A percentile compares a stretch with the other conserved stretches of the same genome.
phyloP scores from a whole-genome alignment of 2,888 invertebrate genomes.

The Chrysodeixis includens region DNA sequence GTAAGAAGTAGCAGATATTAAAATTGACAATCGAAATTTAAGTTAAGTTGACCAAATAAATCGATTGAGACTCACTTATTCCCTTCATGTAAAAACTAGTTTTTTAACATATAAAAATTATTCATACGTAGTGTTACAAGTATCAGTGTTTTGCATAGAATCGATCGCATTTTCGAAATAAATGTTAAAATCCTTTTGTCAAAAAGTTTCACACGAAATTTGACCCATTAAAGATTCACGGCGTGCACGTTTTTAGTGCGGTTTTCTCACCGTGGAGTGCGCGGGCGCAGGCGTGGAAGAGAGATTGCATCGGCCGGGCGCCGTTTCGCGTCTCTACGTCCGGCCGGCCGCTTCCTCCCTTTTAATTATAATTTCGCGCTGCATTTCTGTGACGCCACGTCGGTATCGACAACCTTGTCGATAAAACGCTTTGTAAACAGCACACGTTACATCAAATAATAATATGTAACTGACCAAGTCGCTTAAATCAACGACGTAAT shows the following conservation, averaged over 20 bases:
- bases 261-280: slow-evolving; percentile 77
- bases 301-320: slow-evolving; percentile 83
- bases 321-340: slow-evolving; percentile 78
- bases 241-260: slow-evolving; percentile 74
- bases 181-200: slow-evolving; percentile 22
- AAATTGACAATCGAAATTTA: neutral
- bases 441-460: slow-evolving; percentile 50
- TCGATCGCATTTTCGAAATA: neutral
- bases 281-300: slow-evolving; percentile 65
- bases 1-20: slow-evolving; percentile 37
- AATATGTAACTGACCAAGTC: slow-evolving; percentile 54
- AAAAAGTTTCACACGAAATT: slow-evolving; percentile 66
- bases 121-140: too few relatives aligned
- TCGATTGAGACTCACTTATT: neutral
- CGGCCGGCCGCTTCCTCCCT: slow-evolving; percentile 83
- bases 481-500: slow-evolving; percentile 18
- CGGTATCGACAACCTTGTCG: slow-evolving; percentile 54
- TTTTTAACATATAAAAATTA: neutral
- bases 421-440: slow-evolving; percentile 57
- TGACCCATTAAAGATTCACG: slow-evolving; percentile 76
- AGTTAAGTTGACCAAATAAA: neutral
- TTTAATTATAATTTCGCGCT: slow-evolving; percentile 82
- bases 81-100: too few relatives aligned
- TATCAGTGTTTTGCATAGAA: slow-evolving; percentile 28
- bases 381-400: slow-evolving; percentile 67